These are phyloP conservation scores for Stomatorhinus ivindoensis DNA, from an alignment of 2,113 vertebrate species.

Conservation along the genomic window DNA sequence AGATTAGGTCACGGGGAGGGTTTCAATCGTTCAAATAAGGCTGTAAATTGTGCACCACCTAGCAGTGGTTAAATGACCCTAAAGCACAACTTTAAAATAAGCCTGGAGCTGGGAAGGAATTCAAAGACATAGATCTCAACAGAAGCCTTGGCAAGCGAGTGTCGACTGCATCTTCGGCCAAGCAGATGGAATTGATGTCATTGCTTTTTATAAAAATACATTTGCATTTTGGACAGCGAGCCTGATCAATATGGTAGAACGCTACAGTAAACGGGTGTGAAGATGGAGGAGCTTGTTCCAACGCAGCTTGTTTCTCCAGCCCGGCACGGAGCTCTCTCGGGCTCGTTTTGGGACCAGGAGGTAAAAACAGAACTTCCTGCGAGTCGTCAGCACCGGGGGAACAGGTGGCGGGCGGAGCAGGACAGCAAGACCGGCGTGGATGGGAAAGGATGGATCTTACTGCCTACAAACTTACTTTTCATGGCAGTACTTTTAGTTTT, in stretches of 20 bases:
- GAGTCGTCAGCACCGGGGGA: background rate
- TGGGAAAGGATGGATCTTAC: background rate
- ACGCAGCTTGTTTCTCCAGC: background rate
- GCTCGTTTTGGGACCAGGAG: background rate
- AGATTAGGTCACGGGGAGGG: background rate
- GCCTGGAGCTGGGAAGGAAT: background rate
- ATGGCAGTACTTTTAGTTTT: background rate
- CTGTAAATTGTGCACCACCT: background rate
- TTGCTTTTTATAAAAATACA: conserved; percentile 12
- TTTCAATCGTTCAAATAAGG: background rate
- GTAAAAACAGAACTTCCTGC: background rate
- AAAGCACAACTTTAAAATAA: conserved; percentile 5
- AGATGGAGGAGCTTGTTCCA: background rate
- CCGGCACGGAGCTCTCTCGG: background rate
- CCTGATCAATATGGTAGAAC: background rate
- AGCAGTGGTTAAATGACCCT: background rate
- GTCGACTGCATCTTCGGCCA: background rate
- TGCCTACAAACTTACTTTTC: background rate
- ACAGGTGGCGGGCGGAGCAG: background rate
- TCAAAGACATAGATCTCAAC: conserved; percentile 13
- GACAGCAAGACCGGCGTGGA: background rate
- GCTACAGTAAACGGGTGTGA: background rate
- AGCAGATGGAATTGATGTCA: conserved; percentile 14
- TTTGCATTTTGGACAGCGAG: conserved; percentile 13
- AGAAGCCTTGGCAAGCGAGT: conserved; percentile 9